Percentiles rank a stretch among this genome's conserved stretches.
phyloP scores from a whole-genome alignment of 2,888 invertebrate species.

The Ceratothoa steindachneri region DNA sequence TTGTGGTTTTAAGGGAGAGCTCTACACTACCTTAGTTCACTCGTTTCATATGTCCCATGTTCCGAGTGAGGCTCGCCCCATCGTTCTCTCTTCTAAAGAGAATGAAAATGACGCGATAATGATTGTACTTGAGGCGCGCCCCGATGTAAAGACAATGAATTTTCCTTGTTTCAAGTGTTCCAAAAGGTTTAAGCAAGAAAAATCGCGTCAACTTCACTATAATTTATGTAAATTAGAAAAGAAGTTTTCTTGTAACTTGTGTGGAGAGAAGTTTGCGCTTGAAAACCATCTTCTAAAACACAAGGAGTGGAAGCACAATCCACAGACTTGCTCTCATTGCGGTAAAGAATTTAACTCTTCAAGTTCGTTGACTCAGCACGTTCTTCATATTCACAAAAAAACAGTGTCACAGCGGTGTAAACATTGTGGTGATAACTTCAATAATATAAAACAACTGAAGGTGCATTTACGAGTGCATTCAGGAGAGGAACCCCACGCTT shows the following conservation, averaged over 20 bases:
- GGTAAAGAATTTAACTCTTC: conserved; percentile 45
- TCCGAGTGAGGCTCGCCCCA: conserved; percentile 42
- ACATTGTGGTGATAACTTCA: conserved; percentile 40
- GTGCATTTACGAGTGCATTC: conserved; percentile 44
- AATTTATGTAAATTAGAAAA: conserved; percentile 46
- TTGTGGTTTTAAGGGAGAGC: conserved; percentile 41
- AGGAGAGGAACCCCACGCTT: conserved; percentile 40
- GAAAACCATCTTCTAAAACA: conserved; percentile 45
- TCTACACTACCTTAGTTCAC: conserved; percentile 38
- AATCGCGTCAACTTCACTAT: conserved; percentile 43
- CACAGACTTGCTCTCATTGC: conserved; percentile 45
- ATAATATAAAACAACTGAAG: conserved; percentile 29
- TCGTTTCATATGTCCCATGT: conserved; percentile 45
- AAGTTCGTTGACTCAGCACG: conserved; percentile 44
- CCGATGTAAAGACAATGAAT: conserved; percentile 23
- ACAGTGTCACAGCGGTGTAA: conserved; percentile 42
- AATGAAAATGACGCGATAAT: conserved; percentile 23
- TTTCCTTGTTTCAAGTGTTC: conserved; percentile 45
- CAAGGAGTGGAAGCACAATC: conserved; percentile 48
- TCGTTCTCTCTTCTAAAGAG: conserved; percentile 24
- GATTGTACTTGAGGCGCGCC: conserved; percentile 38
- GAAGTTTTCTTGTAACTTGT: conserved; percentile 44
- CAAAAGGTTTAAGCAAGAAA: conserved; percentile 44
- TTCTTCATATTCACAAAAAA: conserved; percentile 47
- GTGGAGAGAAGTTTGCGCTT: conserved; percentile 46